Evolutionary conservation across 2,888 invertebrate genomes (phyloP).

Genomic region (Torymus aiolomorphi): DNA sequence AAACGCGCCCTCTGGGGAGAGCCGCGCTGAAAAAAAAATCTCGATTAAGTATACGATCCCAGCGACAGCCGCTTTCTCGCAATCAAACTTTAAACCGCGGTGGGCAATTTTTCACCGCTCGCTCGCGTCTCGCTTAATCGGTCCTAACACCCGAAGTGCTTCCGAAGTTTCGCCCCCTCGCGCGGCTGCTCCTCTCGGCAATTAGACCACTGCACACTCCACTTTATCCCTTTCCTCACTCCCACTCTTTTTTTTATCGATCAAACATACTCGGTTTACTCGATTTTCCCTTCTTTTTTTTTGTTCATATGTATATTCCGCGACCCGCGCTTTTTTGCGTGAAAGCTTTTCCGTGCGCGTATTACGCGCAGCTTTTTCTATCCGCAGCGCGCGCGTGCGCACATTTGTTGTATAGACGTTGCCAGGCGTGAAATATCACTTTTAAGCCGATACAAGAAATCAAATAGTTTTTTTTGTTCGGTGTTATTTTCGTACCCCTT

Average conservation of each 20-base stretch:
- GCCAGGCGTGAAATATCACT: constrained; percentile 40
- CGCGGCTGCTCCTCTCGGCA: constrained; percentile 10
- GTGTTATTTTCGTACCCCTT: not conserved
- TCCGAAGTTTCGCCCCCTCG: constrained; percentile 39
- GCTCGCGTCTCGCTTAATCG: constrained; percentile 40
- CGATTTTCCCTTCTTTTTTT: constrained; percentile 25
- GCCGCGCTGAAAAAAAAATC: too few species aligned
- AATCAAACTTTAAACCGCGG: constrained; percentile 18
- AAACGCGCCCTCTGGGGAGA: too few species aligned
- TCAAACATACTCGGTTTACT: constrained; percentile 21
- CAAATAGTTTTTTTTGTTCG: constrained; percentile 18
- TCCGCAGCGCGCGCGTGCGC: not conserved
- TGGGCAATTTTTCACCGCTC: constrained; percentile 10
- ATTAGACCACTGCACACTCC: constrained; percentile 13
- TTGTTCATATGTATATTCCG: constrained; percentile 10
- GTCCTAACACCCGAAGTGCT: constrained; percentile 49
- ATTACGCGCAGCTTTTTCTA: constrained; percentile 33
- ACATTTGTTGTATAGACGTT: constrained; percentile 27
- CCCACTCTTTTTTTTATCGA: constrained; percentile 48
- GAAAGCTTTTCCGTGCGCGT: not conserved
- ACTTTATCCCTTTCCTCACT: not conserved
- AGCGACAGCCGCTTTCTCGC: not conserved
- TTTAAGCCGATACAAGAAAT: constrained; percentile 22
- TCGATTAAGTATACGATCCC: too few species aligned
- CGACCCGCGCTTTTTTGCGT: constrained; percentile 14